Percentiles rank a stretch among this genome's conserved stretches.
phyloP scores from a whole-genome alignment of 2,113 vertebrate genomes.

The Pithys albifrons region DNA sequence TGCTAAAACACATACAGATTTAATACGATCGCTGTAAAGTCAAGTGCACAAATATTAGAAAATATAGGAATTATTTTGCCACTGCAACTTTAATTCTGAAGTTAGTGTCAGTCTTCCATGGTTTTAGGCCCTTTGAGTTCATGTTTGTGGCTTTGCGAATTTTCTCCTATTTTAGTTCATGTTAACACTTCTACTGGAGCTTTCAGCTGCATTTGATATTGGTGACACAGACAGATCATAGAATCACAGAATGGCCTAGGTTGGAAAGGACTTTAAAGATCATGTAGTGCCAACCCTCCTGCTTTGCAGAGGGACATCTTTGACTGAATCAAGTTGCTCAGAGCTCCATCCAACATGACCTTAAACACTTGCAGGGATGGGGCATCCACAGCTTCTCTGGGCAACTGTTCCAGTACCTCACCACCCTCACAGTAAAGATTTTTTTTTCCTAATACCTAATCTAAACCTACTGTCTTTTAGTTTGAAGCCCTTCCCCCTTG shows the following conservation, averaged over 20 bases:
- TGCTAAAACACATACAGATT: neutral
- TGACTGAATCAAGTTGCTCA: neutral
- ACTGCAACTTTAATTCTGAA: neutral
- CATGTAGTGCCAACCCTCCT: neutral
- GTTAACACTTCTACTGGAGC: neutral
- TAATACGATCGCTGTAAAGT: neutral
- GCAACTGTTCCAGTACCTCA: neutral
- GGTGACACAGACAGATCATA: neutral
- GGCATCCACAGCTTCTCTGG: too few species aligned
- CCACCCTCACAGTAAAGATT: neutral
- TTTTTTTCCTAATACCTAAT: neutral
- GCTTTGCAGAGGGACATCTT: neutral
- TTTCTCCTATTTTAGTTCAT: neutral
- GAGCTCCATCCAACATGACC: neutral
- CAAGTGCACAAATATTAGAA: neutral
- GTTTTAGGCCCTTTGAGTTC: neutral
- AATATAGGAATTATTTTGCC: neutral
- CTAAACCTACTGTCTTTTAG: neutral
- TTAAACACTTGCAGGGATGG: neutral
- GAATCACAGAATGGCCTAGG: neutral
- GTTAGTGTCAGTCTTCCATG: neutral
- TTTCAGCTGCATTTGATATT: neutral
- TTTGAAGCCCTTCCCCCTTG: neutral
- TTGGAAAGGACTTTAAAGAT: neutral
- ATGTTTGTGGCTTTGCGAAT: neutral